phyloP scores from a whole-genome alignment of 2,888 invertebrate genomes.

The Mamestra brassicae region DNA sequence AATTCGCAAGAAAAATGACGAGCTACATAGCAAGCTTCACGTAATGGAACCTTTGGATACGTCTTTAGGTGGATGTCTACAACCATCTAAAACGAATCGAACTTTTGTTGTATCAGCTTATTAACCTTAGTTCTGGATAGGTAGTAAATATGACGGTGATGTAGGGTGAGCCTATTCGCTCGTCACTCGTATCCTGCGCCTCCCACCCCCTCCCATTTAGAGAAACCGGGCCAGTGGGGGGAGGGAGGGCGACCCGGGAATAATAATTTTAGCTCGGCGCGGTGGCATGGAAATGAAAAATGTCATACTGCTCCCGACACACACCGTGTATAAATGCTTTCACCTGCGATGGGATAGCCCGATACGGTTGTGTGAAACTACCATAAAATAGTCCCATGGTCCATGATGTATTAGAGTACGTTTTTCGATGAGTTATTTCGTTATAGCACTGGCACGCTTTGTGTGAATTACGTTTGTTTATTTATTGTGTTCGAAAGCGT shows the following conservation, averaged over 20 bases:
- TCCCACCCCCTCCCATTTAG: slow-evolving; percentile 64
- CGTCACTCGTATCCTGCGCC: slow-evolving; percentile 68
- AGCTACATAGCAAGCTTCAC: not conserved
- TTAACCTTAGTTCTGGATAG: slow-evolving; percentile 45
- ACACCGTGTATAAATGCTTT: slow-evolving; percentile 66
- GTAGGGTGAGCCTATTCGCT: slow-evolving; percentile 64
- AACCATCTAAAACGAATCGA: not conserved
- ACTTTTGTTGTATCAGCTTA: slow-evolving; percentile 36
- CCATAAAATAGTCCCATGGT: slow-evolving; percentile 62
- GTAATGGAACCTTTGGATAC: slow-evolving; percentile 17
- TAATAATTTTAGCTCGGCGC: slow-evolving; percentile 80
- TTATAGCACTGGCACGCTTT: slow-evolving; percentile 49
- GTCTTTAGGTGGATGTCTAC: slow-evolving; percentile 12
- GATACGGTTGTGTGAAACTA: slow-evolving; percentile 65
- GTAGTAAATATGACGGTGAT: slow-evolving; percentile 43
- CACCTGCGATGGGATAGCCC: slow-evolving; percentile 68
- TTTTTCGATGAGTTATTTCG: slow-evolving; percentile 59
- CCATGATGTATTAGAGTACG: slow-evolving; percentile 61
- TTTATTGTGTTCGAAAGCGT: slow-evolving; percentile 54
- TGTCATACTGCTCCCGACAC: slow-evolving; percentile 72
- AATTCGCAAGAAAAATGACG: slow-evolving; percentile 34
- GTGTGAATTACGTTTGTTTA: slow-evolving; percentile 59
- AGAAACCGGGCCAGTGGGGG: slow-evolving; percentile 70
- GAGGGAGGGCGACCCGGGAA: slow-evolving; percentile 71
- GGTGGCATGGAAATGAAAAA: slow-evolving; percentile 80